Conservation (phyloP, 2,888 invertebrate species). For the Ormia ochracea region DNA sequence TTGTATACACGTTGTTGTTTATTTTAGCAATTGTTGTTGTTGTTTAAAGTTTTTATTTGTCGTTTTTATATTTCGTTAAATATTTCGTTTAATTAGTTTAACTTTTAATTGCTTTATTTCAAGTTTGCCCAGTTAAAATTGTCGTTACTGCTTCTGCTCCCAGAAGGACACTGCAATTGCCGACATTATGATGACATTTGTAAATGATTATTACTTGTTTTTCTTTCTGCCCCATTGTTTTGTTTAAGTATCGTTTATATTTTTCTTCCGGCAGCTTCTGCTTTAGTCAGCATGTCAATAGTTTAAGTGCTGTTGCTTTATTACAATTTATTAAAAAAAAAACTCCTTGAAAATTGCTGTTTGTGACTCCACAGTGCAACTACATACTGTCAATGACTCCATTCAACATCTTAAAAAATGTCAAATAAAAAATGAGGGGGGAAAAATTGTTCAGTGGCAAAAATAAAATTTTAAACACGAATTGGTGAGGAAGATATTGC, state of each 20-base stretch:
- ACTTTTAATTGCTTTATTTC: constrained; percentile 73
- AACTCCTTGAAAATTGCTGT: too few species aligned
- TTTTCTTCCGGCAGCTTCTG: neutral
- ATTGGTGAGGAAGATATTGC: too few species aligned
- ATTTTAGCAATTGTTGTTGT: neutral
- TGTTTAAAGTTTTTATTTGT: constrained; percentile 34
- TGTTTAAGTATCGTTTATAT: constrained; percentile 4
- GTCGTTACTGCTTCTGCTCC: constrained; percentile 6
- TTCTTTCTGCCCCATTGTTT: neutral
- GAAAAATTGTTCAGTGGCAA: too few species aligned
- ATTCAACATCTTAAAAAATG: too few species aligned
- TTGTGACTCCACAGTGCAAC: too few species aligned
- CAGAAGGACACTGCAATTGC: neutral
- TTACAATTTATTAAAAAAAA: neutral
- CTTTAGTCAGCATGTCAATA: neutral
- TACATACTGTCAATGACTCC: too few species aligned
- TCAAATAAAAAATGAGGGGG: too few species aligned
- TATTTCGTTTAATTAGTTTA: constrained; percentile 74
- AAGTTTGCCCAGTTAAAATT: constrained; percentile 7
- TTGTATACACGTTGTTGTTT: neutral
- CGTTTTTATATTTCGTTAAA: constrained; percentile 68
- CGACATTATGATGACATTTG: neutral
- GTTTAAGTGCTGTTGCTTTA: neutral
- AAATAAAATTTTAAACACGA: too few species aligned
- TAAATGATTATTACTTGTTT: neutral